Percentiles rank a stretch among this genome's conserved stretches.
These are phyloP conservation scores for Tyrannus savana DNA, from an alignment of 2,113 vertebrate species.

Conservation along the genomic window DNA sequence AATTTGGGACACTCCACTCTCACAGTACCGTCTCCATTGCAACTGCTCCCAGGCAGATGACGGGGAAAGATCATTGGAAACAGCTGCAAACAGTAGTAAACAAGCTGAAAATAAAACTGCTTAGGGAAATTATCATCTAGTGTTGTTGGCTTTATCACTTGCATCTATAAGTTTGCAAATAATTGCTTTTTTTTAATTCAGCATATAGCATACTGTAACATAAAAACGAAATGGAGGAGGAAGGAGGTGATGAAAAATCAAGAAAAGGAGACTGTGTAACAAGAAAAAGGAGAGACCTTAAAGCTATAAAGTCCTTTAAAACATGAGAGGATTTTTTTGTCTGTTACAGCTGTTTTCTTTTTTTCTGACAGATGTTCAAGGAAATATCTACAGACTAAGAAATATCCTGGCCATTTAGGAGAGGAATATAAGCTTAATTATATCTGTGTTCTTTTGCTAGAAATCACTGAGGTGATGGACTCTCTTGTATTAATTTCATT, in stretches of 20 bases:
- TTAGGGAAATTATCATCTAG: conserved; percentile 41
- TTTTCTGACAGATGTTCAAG: background rate
- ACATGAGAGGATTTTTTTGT: background rate
- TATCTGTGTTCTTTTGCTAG: conserved; percentile 21
- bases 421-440: conserved; percentile 51
- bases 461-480: conserved; percentile 43
- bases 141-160: conserved; percentile 24
- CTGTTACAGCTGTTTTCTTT: background rate
- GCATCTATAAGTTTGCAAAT: conserved; percentile 8
- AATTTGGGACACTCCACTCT: background rate
- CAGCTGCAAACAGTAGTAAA: conserved; percentile 26
- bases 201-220: background rate
- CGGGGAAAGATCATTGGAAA: conserved; percentile 8
- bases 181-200: conserved; percentile 36
- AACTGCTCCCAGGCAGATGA: background rate
- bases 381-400: background rate
- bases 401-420: conserved; percentile 25
- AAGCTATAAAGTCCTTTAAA: background rate
- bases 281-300: background rate
- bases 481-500: conserved; percentile 49
- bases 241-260: background rate
- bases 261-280: background rate
- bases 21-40: background rate
- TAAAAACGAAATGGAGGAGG: background rate
- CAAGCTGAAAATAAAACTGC: conserved; percentile 50